Evolutionary conservation across 2,113 vertebrate species (phyloP), one percentile per base, ranked within the genome.

Genomic region (Clarias batrachus): DNA sequence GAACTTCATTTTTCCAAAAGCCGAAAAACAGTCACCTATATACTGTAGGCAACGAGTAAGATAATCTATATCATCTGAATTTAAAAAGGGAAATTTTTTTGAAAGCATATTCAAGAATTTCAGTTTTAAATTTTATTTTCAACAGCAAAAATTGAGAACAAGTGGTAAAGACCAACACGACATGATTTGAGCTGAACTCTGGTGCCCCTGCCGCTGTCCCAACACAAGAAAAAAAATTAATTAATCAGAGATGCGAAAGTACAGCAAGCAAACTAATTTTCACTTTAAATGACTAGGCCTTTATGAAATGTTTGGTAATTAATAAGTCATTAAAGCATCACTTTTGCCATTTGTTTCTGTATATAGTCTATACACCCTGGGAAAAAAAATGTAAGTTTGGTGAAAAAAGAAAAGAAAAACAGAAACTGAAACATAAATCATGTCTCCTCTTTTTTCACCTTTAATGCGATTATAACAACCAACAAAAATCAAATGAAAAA

Each of bases 1-100:
- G 19, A 79, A 77, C 74, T 25, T 56, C 56, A 73, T 73, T 86
- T 81, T 86, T 76, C 79, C 13, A 11, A 79, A 86, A 86, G 76
- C n/a, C 33, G 82, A 63, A 62, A 82, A 37, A 86, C 52, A 57
- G 60, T 74, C 66, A 81, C 66, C 25, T 73, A 14, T 65, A 56
- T 30, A 37, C 33, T 37, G 33, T 37, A 27, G 33, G 30, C 63
- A 85, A 10, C 6, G 37, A 54, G 60, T 71, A 86, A 86, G 37
- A 21, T 59, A 79, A 52, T 65, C 1, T 37, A n/a, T 17, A 73
- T 79, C 59, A 59, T 79, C 33, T 11, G 57, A n/a, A 70, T 84
- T 63, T 52, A 62, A n/a, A 66, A 7, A 68, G 63, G 27, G 48
- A 16, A 84, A 76, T 48, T 74, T 41, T 23, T 7, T 59, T 17